Percentiles rank a stretch among this genome's conserved stretches.
Evolutionary conservation across 2,797 vertebrate species (phyloP).

Genomic region (Sciurus vulgaris): DNA sequence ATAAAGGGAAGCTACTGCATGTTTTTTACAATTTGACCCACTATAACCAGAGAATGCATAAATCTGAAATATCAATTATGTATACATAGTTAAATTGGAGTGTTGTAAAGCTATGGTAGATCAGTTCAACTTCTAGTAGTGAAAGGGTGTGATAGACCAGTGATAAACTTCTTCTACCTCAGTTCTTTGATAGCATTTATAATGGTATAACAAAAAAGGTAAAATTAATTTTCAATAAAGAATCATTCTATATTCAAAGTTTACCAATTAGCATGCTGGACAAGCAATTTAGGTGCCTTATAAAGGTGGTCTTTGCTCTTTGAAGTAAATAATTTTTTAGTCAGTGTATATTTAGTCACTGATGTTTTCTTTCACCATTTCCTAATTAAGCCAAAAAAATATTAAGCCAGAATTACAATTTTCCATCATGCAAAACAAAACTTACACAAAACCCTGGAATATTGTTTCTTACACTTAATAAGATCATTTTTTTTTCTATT

Average conservation of each 20-base stretch:
- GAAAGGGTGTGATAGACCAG: background rate
- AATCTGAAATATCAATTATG: background rate
- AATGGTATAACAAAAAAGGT: background rate
- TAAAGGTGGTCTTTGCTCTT: background rate
- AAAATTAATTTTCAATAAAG: constrained; percentile 29
- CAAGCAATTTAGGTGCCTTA: background rate
- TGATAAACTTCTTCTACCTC: background rate
- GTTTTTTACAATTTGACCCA: background rate
- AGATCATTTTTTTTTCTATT: constrained; percentile 39
- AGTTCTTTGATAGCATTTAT: background rate
- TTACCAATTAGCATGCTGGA: background rate
- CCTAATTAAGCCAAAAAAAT: background rate
- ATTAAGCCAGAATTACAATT: constrained; percentile 32
- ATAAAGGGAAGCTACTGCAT: background rate
- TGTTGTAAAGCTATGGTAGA: background rate
- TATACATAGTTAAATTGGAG: background rate
- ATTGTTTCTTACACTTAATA: background rate
- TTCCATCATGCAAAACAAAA: constrained; percentile 50
- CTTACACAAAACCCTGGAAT: background rate
- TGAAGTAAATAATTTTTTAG: constrained; percentile 20
- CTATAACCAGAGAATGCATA: background rate
- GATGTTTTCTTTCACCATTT: constrained; percentile 41
- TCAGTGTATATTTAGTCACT: background rate
- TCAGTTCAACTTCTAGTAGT: background rate
- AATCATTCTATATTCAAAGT: constrained; percentile 14